Base-by-base conservation (phyloP, 1,140 invertebrate species). In the Penaeus indicus region DNA sequence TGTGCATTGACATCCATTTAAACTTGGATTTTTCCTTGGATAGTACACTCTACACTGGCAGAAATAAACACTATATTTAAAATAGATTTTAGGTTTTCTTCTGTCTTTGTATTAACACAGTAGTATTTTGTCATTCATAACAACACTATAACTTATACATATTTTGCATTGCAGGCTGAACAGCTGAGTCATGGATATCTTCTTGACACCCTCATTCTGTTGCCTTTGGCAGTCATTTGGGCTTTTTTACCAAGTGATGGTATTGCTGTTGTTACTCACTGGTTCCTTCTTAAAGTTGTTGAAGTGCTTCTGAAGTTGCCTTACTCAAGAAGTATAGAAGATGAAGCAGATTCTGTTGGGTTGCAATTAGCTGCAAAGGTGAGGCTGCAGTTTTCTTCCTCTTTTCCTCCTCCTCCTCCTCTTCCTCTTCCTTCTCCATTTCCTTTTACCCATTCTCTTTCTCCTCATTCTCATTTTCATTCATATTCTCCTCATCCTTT, bases 341-440 rank as follows among this genome's bases (percentile, higher is more conserved):
- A 83, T 32, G 95, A 96, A 92, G 95, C 95, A 82, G 95, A 96
- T 92, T 92, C 93, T 90, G 93, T 96, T 54, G 95, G 95, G 54
- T 87, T 96, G 11, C 91, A 92, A 83, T 91, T 96, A 63, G 93
- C 94, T 82, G 94, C 95, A n/a, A 95, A 94, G 93, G 95, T 95
- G 89, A 88, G 88, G 32, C 27, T 61, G 22, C 32, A 22, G 32
- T 54, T 72, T 19, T 25, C 32, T 25, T 69, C 32, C 10, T 21
- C 11, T 69, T 25, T 13, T 27, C n/a, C 32, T 25, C 67, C 32
- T 32, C 32, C 32, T 32, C 32, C 32, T 32, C 32, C 32, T 32
- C 32, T 2, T 32, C 32, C 2, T 32, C 32, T 2, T 32, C 32
- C 32, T 32, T 32, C 32, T 32, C 47, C 11, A 10, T 13, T 47